Evolutionary conservation across 2,888 invertebrate genomes (phyloP).

Genomic region (Meghimatium bilineatum): DNA sequence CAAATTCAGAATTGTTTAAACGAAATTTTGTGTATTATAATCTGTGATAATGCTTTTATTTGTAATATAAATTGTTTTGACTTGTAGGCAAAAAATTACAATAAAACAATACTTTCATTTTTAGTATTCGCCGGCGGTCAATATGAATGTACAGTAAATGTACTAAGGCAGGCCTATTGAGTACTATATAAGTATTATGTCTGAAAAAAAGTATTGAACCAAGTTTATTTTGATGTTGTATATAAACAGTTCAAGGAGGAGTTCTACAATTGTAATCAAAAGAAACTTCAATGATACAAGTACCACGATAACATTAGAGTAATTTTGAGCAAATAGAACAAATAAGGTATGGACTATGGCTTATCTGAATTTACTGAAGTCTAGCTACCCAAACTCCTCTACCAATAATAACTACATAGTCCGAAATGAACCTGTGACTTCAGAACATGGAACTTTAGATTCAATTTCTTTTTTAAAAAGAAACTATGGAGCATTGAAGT

Average conservation of each 20-base stretch:
- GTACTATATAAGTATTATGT: too few relatives aligned
- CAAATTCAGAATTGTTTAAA: too few relatives aligned
- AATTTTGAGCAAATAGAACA: too few relatives aligned
- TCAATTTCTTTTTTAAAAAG: background rate
- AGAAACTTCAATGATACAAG: too few relatives aligned
- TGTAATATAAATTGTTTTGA: too few relatives aligned
- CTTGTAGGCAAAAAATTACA: background rate
- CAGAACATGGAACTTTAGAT: background rate
- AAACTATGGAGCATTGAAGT: background rate
- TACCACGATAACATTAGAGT: too few relatives aligned
- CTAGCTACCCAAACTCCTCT: background rate
- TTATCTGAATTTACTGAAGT: background rate
- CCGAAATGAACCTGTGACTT: background rate
- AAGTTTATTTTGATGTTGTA: background rate
- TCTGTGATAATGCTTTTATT: too few relatives aligned
- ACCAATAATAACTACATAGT: background rate
- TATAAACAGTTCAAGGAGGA: background rate
- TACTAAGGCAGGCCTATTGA: too few relatives aligned
- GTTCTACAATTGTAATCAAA: background rate
- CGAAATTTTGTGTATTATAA: too few relatives aligned
- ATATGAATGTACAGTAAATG: too few relatives aligned
- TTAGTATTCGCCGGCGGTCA: background rate
- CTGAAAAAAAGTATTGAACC: too few relatives aligned
- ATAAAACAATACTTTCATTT: background rate
- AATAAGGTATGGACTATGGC: background rate